These are phyloP conservation scores for Heterohyrax brucei DNA, from an alignment of 2,797 vertebrate genomes.

Conservation along the genomic window DNA sequence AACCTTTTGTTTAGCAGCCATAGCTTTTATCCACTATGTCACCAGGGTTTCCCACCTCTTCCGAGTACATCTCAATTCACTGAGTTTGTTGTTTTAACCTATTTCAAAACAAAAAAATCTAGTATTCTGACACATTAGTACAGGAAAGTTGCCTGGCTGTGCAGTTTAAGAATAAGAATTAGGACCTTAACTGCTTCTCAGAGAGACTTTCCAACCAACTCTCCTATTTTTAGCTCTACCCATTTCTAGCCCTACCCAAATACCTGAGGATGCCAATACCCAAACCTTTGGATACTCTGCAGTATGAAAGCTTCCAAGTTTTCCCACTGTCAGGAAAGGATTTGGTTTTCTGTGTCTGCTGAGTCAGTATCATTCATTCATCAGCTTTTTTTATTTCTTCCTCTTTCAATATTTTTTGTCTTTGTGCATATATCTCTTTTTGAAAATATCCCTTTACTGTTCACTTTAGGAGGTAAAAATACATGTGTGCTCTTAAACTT, in stretches of 20 bases:
- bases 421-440: conserved; percentile 58
- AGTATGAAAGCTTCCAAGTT: conserved; percentile 51
- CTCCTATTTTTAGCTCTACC: conserved; percentile 63
- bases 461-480: conserved; percentile 66
- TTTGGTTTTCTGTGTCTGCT: conserved; percentile 70
- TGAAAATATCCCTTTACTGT: conserved; percentile 60
- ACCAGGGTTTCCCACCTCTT: no score
- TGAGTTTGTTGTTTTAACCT: conserved; percentile 17
- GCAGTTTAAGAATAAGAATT: background rate
- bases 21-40: no score
- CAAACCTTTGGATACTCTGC: conserved; percentile 42
- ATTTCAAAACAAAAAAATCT: conserved; percentile 41
- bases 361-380: conserved; percentile 66
- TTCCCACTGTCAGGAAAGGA: conserved; percentile 72
- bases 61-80: conserved; percentile 18
- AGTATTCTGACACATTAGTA: conserved; percentile 3
- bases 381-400: conserved; percentile 67
- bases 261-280: conserved; percentile 58
- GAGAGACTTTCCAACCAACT: conserved; percentile 22
- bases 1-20: no score
- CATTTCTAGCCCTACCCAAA: conserved; percentile 59
- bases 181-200: conserved; percentile 50
- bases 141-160: conserved; percentile 48
- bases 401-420: conserved; percentile 26
- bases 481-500: conserved; percentile 50